phyloP scores from a whole-genome alignment of 2,888 invertebrate genomes.

The Hoplodrina ambigua region DNA sequence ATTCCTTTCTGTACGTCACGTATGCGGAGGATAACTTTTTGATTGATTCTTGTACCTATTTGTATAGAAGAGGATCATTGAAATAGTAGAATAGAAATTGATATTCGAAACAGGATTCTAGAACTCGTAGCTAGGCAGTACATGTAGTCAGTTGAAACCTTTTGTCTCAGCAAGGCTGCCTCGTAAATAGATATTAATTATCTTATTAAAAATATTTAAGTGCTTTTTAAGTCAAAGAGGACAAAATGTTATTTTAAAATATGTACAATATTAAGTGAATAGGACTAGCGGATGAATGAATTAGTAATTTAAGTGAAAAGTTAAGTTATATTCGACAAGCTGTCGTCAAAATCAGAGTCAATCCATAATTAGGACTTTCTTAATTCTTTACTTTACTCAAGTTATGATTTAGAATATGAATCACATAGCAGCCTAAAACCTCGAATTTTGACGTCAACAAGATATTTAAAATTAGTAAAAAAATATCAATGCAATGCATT shows the following conservation, averaged over 20 bases:
- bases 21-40: conserved; percentile 11
- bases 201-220: conserved; percentile 61
- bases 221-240: conserved; percentile 68
- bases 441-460: conserved; percentile 56
- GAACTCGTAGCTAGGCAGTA: not conserved
- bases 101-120: conserved; percentile 2
- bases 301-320: conserved; percentile 60
- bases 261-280: conserved; percentile 62
- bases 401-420: conserved; percentile 30
- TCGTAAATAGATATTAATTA: conserved; percentile 46
- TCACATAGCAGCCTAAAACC: conserved; percentile 37
- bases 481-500: conserved; percentile 60
- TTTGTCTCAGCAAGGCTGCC: conserved; percentile 29
- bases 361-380: conserved; percentile 3
- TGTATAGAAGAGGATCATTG: conserved; percentile 10
- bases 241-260: conserved; percentile 65
- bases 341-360: conserved; percentile 39
- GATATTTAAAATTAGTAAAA: conserved; percentile 60
- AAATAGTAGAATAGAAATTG: conserved; percentile 5
- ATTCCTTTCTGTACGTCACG: conserved; percentile 13
- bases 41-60: conserved; percentile 27
- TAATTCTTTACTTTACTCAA: conserved; percentile 14
- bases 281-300: conserved; percentile 77
- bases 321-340: conserved; percentile 32
- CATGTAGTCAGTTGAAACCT: not conserved